Base-by-base conservation (phyloP, 2,797 vertebrate genomes). In the Sebastes wilsoni region DNA sequence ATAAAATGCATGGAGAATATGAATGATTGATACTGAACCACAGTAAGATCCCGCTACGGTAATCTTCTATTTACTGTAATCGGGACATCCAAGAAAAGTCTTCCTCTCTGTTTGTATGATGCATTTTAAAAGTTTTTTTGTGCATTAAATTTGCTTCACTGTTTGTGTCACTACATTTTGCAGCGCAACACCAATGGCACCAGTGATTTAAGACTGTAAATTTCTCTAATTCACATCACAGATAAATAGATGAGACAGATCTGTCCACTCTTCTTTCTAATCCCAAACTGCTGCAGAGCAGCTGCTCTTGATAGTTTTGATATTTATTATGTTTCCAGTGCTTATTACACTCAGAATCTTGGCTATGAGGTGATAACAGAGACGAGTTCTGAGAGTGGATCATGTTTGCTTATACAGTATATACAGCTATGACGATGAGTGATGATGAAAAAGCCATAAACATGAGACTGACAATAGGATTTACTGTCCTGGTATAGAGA, bases 391-490 rank as follows among this genome's bases (percentile, higher is more conserved):
- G 75, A 56, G 79, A 83, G 76, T 71, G 79, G 79, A 80, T 82
- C 28, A 0, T 58, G 82, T 89, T 83, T 82, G 80, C 67, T 86
- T 81, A 71, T 77, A 80, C 75, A 83, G 59, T 77, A 66, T 78
- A 87, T 59, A 87, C 75, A 78, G 80, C 70, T n/a, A 49, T 65
- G 66, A 82, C 64, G 83, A 85, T 80, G 88, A 88, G 87, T 66
- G 80, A 87, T 77, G 80, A 79, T 77, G 81, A 88, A 87, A 86
- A 86, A 85, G 28, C 56, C 69, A 70, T 86, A 91, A 92, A 92
- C 84, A 83, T 81, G 52, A 86, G 60, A 78, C 81, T 66, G 80
- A 85, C 81, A 71, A 32, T 23, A 87, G 73, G 85, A 91, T 91
- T 81, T 86, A 81, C 71, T 82, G 87, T 86, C 78, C 72, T 68